Evolutionary conservation across 2,113 vertebrate species (phyloP), one percentile per base, ranked within the genome.

Genomic region (Pongo pygmaeus): DNA sequence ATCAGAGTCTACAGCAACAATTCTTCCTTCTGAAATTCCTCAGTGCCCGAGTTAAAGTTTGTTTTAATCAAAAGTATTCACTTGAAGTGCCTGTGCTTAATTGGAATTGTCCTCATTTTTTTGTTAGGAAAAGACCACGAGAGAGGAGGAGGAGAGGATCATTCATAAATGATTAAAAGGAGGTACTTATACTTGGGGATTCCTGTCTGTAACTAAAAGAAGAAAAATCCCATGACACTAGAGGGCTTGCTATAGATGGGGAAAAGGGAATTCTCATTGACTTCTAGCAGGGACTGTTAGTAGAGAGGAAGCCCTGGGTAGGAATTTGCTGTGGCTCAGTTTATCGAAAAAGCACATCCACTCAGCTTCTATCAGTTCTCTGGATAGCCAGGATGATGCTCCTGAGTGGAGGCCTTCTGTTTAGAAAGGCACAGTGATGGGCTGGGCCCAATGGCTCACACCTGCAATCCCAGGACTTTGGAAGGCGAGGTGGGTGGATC

Each of bases 21-120:
- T 78, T 85, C 61, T 96, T 93, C 74, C 74, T 92, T 93, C 32
- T 94, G 81, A 77, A 78, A 94, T 88, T 84, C 83, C 88, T 93
- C 50, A 78, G 14, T 43, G 46, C 52, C 57, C 52, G 25, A 75
- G 16, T 50, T 93, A 93, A 86, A 35, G n/a, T 75, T 64, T 91
- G 35, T 59, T 90, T 86, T 95, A 38, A 67, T 95, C 72, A 52
- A 74, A 97, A 61, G 46, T 84, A 94, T 92, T 93, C 77, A 70
- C 61, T 74, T 72, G 43, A 70, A 61, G 79, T 84, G 13, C 46
- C 40, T 40, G 14, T 81, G 38, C 20, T 75, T 85, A 46, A 55
- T 38, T n/a, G 48, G 50, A 70, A 79, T 35, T 70, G n/a, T 48
- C 52, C 10, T 84, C 17, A 85, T 80, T 83, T 17, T 17, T 84